Evolutionary conservation across 1,140 invertebrate species (phyloP).

Genomic region (Atta texana): DNA sequence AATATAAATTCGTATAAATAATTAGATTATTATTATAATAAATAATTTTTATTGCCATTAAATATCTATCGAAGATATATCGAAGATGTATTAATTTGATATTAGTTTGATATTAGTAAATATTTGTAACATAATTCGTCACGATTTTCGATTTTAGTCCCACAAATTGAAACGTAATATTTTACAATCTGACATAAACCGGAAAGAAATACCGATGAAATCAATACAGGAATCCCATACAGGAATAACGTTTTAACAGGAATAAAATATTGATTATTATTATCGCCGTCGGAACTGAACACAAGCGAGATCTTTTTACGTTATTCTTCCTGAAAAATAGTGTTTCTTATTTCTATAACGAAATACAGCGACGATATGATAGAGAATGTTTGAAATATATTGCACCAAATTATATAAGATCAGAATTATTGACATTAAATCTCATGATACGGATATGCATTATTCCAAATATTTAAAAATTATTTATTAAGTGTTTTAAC

Average conservation of each 20-base stretch:
- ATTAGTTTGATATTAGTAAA: neutral
- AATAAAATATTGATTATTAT: conserved; percentile 50
- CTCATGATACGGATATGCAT: conserved; percentile 9
- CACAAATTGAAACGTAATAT: conserved; percentile 33
- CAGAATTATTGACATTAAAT: conserved; percentile 12
- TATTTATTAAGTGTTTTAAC: neutral
- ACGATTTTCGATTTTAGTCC: conserved; percentile 9
- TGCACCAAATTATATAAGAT: neutral
- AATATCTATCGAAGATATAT: neutral
- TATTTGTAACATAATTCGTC: neutral
- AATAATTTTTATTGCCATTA: neutral
- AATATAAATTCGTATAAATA: neutral
- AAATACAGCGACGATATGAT: neutral
- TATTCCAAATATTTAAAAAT: conserved; percentile 21
- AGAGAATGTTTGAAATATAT: conserved; percentile 15
- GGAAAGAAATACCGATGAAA: conserved; percentile 17
- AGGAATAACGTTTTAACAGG: conserved; percentile 28
- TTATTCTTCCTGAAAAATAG: conserved; percentile 22
- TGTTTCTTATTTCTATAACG: neutral
- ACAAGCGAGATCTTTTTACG: conserved; percentile 7
- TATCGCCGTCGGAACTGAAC: conserved; percentile 2
- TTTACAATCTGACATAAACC: conserved; percentile 32
- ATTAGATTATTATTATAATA: neutral
- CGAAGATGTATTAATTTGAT: neutral
- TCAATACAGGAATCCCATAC: conserved; percentile 25